A percentile compares a stretch with the other conserved stretches of the same genome.
Conservation (phyloP, 1,140 invertebrate species). For the Adelges cooleyi region DNA sequence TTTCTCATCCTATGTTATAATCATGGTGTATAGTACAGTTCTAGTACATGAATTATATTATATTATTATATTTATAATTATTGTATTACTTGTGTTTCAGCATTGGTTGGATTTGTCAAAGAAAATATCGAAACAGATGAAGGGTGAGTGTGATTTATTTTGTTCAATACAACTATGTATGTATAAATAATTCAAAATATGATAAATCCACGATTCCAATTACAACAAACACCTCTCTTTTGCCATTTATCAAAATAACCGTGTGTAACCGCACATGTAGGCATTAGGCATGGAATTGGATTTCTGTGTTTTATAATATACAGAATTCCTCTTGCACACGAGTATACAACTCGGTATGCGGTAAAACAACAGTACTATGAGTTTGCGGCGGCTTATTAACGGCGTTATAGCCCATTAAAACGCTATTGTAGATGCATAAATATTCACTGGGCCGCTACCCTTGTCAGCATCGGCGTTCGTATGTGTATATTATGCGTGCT, state of each 20-base stretch:
- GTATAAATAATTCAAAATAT: no score
- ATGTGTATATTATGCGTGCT: no score
- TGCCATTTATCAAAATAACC: no score
- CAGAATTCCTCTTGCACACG: no score
- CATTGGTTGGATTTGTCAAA: slow-evolving; percentile 83
- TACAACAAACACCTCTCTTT: no score
- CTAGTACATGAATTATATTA: background rate
- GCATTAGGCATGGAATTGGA: background rate
- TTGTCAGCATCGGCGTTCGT: background rate
- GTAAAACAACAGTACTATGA: no score
- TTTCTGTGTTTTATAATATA: background rate
- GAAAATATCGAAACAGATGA: slow-evolving; percentile 67
- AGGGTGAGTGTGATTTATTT: slow-evolving; percentile 40
- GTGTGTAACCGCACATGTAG: no score
- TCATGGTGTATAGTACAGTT: no score
- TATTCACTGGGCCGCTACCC: background rate
- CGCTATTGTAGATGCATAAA: slow-evolving; percentile 3
- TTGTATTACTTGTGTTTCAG: slow-evolving; percentile 44
- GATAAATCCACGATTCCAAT: no score
- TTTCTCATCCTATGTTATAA: no score
- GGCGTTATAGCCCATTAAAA: background rate
- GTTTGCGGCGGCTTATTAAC: slow-evolving; percentile 1
- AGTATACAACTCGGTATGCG: background rate
- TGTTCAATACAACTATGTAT: no score
- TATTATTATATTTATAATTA: background rate